These are phyloP conservation scores for Chelmon rostratus DNA, from an alignment of 2,797 vertebrate species.

Conservation along the genomic window DNA sequence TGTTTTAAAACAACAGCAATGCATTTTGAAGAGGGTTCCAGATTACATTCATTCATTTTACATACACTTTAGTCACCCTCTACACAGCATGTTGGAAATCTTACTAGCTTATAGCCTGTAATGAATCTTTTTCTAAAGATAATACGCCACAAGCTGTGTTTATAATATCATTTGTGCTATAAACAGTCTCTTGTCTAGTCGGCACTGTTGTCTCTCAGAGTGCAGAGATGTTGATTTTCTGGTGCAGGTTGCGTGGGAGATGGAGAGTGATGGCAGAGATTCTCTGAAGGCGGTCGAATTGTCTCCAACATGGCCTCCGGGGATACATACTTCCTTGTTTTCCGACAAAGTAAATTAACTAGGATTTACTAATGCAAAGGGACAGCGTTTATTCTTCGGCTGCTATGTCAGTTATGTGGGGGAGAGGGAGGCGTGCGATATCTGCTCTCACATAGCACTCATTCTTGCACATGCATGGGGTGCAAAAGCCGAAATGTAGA, in stretches of 20 bases:
- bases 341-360: conserved; percentile 85
- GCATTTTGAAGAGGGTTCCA: conserved; percentile 25
- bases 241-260: conserved; percentile 77
- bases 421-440: conserved; percentile 39
- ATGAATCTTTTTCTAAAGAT: conserved; percentile 66
- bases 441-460: conserved; percentile 31
- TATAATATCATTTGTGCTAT: conserved; percentile 68
- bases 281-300: conserved; percentile 79
- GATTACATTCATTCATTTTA: conserved; percentile 33
- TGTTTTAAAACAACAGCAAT: conserved; percentile 29
- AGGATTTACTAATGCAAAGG: conserved; percentile 76
- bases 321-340: conserved; percentile 81
- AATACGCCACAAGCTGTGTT: conserved; percentile 60
- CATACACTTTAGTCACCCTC: conserved; percentile 36
- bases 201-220: conserved; percentile 67
- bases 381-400: conserved; percentile 71
- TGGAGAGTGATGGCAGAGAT: conserved; percentile 80
- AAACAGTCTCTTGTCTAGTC: conserved; percentile 70
- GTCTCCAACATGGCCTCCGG: conserved; percentile 78
- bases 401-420: conserved; percentile 34
- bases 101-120: conserved; percentile 33
- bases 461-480: conserved; percentile 17
- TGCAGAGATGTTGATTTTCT: conserved; percentile 71
- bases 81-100: conserved; percentile 35
- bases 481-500: conserved; percentile 28